Conservation (phyloP, 2,113 vertebrate species). For the Lagopus leucura region DNA sequence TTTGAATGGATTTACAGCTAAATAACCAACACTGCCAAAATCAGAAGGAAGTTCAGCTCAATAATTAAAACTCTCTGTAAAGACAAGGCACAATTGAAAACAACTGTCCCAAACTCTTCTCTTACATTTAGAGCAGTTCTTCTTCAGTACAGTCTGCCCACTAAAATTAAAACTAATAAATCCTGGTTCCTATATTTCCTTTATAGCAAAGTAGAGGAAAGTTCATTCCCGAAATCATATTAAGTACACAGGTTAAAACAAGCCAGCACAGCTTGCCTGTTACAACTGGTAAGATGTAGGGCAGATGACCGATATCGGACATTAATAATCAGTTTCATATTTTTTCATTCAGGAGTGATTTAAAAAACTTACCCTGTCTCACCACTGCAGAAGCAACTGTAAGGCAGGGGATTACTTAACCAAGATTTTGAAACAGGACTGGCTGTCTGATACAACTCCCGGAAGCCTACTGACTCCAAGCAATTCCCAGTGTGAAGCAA, state of each 20-base stretch:
- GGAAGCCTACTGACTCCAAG: not conserved
- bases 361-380: not conserved
- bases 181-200: not conserved
- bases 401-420: not conserved
- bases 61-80: not conserved
- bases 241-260: not conserved
- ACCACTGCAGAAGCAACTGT: not conserved
- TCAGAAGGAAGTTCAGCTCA: not conserved
- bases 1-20: not conserved
- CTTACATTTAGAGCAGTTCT: not conserved
- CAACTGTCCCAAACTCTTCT: not conserved
- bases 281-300: not conserved
- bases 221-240: not conserved
- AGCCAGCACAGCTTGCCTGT: constrained; percentile 9
- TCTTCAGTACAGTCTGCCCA: not conserved
- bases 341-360: not conserved
- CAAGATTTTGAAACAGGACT: not conserved
- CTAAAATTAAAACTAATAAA: not conserved
- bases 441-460: not conserved
- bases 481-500: not conserved
- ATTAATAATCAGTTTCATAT: not conserved
- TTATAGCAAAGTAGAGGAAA: not conserved
- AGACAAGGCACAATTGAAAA: not conserved
- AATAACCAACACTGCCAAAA: not conserved
- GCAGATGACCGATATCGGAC: not conserved